Evolutionary conservation across 2,797 vertebrate genomes (phyloP).

Genomic region (Choloepus didactylus): DNA sequence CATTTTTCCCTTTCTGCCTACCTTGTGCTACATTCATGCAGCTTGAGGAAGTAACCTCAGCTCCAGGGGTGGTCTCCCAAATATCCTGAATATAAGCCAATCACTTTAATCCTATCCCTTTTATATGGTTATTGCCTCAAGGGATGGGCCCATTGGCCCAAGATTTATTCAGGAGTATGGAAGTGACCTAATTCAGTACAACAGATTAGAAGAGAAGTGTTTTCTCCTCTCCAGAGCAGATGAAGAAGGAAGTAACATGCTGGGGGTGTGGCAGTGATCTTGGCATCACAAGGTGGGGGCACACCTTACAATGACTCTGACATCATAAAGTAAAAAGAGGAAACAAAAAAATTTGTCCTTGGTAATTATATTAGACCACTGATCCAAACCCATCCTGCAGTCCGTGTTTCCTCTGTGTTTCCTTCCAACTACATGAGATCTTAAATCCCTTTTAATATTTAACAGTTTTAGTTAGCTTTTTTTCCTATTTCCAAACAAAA

Average conservation of each 20-base stretch:
- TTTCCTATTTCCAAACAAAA: background rate
- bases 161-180: background rate
- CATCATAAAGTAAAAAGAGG: background rate
- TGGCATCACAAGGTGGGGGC: background rate
- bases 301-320: background rate
- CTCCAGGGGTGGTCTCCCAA: background rate
- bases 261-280: too few relatives aligned
- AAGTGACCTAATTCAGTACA: background rate
- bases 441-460: background rate
- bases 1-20: background rate
- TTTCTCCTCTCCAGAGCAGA: background rate
- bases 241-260: background rate
- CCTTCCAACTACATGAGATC: background rate
- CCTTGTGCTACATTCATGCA: background rate
- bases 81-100: background rate
- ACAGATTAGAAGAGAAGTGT: background rate
- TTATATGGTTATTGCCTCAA: background rate
- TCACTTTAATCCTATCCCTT: background rate
- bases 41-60: background rate
- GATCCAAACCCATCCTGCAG: background rate
- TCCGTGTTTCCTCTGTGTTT: background rate
- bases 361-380: background rate
- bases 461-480: background rate
- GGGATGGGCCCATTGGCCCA: background rate
- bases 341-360: background rate